phyloP scores from a whole-genome alignment of 2,888 invertebrate species.

The Polydrusus tereticollis region DNA sequence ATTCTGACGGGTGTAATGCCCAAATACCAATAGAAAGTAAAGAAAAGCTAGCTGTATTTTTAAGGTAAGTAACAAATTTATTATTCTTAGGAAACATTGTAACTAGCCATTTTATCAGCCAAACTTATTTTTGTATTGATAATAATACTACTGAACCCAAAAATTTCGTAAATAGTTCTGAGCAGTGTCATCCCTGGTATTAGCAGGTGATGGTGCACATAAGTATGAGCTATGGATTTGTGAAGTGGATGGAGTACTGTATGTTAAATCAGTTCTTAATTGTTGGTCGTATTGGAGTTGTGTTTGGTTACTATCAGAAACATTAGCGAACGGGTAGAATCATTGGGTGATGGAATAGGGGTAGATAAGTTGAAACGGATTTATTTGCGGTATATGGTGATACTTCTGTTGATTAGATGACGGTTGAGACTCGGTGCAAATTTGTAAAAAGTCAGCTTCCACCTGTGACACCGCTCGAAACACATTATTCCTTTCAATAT shows the following conservation, averaged over 20 bases:
- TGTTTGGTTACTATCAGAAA: too few species aligned
- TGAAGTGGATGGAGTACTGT: too few species aligned
- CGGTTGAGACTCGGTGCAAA: neutral
- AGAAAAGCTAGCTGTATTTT: slow-evolving; percentile 17
- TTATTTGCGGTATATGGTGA: neutral
- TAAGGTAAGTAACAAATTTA: neutral
- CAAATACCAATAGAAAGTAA: slow-evolving; percentile 26
- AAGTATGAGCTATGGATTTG: too few species aligned
- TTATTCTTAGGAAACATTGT: neutral
- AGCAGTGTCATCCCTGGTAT: too few species aligned
- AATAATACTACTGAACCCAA: too few species aligned
- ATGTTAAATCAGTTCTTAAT: too few species aligned
- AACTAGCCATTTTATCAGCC: too few species aligned
- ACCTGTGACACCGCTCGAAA: slow-evolving; percentile 30
- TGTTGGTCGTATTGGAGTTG: too few species aligned
- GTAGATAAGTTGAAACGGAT: neutral
- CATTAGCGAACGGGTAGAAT: too few species aligned
- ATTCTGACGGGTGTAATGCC: slow-evolving; percentile 40
- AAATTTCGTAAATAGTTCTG: too few species aligned
- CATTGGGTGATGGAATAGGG: neutral
- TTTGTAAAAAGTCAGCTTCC: neutral
- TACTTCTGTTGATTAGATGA: neutral
- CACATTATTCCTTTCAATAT: slow-evolving; percentile 31
- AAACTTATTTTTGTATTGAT: too few species aligned
- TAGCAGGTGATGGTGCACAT: too few species aligned